phyloP scores from a whole-genome alignment of 2,113 vertebrate species.

The Sus scrofa region T2T-Sscrofa CM000812.6:162387001-162387500 shows the following conservation, averaged over 20 bases:
- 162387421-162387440: neutral
- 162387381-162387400: no score
- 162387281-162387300: no score
- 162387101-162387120: neutral
- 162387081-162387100: rapidly evolving
- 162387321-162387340: no score
- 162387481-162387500: neutral
- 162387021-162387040: neutral
- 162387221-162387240: no score
- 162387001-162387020: neutral
- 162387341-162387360: no score
- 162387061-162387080: neutral
- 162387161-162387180: no score
- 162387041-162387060: rapidly evolving
- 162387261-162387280: no score
- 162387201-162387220: no score
- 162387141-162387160: rapidly evolving
- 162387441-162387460: neutral
- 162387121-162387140: neutral
- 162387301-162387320: no score
- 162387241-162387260: no score
- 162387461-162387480: neutral
- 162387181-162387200: neutral
- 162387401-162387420: no score
- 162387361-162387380: no score